Evolutionary conservation across 2,113 vertebrate species (phyloP).

Genomic region (Python bivittatus): DNA sequence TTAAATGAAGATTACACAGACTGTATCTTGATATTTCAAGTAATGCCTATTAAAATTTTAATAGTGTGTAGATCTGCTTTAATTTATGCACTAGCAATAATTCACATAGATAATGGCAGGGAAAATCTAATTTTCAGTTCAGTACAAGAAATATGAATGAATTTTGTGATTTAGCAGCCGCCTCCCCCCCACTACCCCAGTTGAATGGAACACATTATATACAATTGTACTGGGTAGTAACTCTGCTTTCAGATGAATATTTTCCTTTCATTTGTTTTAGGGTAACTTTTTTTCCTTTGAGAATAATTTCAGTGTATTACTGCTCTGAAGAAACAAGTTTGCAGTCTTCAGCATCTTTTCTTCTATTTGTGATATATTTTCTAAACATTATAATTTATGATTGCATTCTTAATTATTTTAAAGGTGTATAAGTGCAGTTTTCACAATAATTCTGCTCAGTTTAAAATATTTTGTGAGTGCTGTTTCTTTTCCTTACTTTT

Average conservation of each 20-base stretch:
- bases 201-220: constrained; percentile 14
- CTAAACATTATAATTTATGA: neutral
- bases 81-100: neutral
- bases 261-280: constrained; percentile 22
- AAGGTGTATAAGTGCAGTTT: neutral
- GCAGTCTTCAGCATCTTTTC: neutral
- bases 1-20: neutral
- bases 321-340: neutral
- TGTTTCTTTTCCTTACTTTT: neutral
- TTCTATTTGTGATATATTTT: neutral
- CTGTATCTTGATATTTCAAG: neutral
- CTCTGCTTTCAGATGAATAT: constrained; percentile 42
- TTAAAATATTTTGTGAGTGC: neutral
- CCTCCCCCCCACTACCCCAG: neutral
- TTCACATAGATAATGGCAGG: neutral
- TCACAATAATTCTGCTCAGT: neutral
- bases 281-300: constrained; percentile 5
- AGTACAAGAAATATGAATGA: neutral
- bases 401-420: neutral
- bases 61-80: neutral
- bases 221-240: constrained; percentile 33
- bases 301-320: neutral
- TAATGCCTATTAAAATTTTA: neutral
- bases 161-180: constrained; percentile 4
- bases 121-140: neutral